Percentiles rank a stretch among this genome's conserved stretches.
These are phyloP conservation scores for Crossocerus cetratus DNA, from an alignment of 2,888 invertebrate species.

Conservation along the genomic window DNA sequence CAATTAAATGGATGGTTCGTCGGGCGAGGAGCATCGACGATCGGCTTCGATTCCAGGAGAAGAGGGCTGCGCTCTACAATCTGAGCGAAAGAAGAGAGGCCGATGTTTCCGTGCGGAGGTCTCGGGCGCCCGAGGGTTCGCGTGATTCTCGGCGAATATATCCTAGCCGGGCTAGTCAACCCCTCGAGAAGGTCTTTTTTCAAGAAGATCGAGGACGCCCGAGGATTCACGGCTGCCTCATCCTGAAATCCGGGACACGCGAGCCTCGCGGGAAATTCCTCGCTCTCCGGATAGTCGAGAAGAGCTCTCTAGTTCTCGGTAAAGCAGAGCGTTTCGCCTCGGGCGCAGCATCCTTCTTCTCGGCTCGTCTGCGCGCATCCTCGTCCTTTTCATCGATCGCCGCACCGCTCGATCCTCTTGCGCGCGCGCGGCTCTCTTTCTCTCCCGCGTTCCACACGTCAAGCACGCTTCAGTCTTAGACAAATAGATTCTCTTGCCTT, in stretches of 20 bases:
- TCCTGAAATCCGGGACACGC: constrained; percentile 75
- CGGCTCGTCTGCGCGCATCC: constrained; percentile 35
- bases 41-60: constrained; percentile 42
- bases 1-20: background rate
- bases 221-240: constrained; percentile 55
- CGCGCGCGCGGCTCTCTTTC: too few species aligned
- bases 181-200: constrained; percentile 60
- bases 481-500: too few species aligned
- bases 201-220: constrained; percentile 64
- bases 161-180: constrained; percentile 66
- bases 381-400: constrained; percentile 52
- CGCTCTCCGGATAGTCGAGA: constrained; percentile 51
- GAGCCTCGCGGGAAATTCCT: constrained; percentile 76
- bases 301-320: constrained; percentile 64
- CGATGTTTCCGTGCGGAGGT: constrained; percentile 61
- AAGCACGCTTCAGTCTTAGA: too few species aligned
- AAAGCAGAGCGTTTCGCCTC: constrained; percentile 48
- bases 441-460: too few species aligned
- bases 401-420: constrained; percentile 25
- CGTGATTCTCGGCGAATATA: constrained; percentile 66
- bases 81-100: constrained; percentile 32
- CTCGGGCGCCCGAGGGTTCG: constrained; percentile 60
- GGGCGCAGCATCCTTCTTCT: constrained; percentile 41
- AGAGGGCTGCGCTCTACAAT: constrained; percentile 15
- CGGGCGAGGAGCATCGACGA: constrained; percentile 18